These are phyloP conservation scores for Zaprionus ghesquierei DNA, from an alignment of 1,140 invertebrate species.

Conservation along the genomic window DNA sequence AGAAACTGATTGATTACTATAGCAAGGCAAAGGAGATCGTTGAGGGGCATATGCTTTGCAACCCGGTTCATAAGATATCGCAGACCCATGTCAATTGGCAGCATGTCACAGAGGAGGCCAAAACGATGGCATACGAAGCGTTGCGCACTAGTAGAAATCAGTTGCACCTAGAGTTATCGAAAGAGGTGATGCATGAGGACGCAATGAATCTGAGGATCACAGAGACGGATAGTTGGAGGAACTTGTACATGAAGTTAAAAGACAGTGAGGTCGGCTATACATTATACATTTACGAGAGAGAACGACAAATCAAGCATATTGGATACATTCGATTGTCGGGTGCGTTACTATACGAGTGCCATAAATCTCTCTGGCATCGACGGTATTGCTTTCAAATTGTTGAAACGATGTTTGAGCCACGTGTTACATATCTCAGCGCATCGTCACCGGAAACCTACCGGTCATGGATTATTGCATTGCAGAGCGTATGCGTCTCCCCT, in stretches of 20 bases:
- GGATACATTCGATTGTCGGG: rapidly evolving
- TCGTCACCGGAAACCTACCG: neutral
- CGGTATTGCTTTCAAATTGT: neutral
- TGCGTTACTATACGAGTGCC: neutral
- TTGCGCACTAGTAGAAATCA: neutral
- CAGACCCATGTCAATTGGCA: too few relatives aligned
- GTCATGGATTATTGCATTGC: neutral
- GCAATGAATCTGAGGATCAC: too few relatives aligned
- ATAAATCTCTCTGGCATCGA: neutral
- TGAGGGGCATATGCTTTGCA: neutral
- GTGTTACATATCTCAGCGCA: neutral
- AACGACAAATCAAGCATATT: neutral
- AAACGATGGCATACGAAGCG: too few relatives aligned
- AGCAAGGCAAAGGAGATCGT: neutral
- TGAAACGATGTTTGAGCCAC: too few relatives aligned
- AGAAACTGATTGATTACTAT: neutral
- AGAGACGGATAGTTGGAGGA: neutral
- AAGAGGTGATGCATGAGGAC: too few relatives aligned
- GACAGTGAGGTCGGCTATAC: rapidly evolving
- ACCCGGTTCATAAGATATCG: neutral
- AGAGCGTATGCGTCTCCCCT: neutral
- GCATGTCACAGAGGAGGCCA: too few relatives aligned
- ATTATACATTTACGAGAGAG: neutral
- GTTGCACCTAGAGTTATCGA: too few relatives aligned
- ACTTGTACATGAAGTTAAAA: neutral